A percentile compares a stretch with the other conserved stretches of the same genome.
Evolutionary conservation across 2,797 vertebrate genomes (phyloP).

Genomic region (Hozukius guyotensis): DNA sequence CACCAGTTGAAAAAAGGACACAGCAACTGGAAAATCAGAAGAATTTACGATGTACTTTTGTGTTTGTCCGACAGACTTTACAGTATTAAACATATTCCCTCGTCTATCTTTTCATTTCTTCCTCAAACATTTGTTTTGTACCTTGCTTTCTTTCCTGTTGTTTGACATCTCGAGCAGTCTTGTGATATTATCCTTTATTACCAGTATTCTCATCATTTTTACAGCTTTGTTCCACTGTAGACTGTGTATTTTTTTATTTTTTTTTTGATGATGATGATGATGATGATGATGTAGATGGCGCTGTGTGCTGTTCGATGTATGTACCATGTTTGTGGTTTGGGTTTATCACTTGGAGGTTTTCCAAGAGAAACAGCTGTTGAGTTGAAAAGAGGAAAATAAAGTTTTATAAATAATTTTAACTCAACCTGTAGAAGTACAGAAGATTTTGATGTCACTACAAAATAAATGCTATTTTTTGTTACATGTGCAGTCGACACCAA

Average conservation of each 20-base stretch:
- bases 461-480: constrained; percentile 36
- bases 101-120: constrained; percentile 25
- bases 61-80: constrained; percentile 57
- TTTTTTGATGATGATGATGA: constrained; percentile 4
- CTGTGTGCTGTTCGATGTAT: constrained; percentile 76
- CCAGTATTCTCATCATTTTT: constrained; percentile 53
- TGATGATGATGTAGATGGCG: constrained; percentile 66
- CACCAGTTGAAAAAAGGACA: constrained; percentile 31
- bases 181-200: constrained; percentile 54
- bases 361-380: constrained; percentile 70
- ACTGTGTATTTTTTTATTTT: constrained; percentile 59
- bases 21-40: constrained; percentile 46
- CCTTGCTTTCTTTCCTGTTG: constrained; percentile 22
- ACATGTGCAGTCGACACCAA: constrained; percentile 20
- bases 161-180: constrained; percentile 42
- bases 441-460: constrained; percentile 40
- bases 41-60: constrained; percentile 24
- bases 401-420: constrained; percentile 82
- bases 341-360: constrained; percentile 74
- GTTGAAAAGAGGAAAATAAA: constrained; percentile 79
- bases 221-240: constrained; percentile 65
- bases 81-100: constrained; percentile 59
- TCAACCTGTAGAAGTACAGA: constrained; percentile 5
- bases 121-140: constrained; percentile 23
- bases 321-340: constrained; percentile 79